phyloP scores from a whole-genome alignment of 1,140 invertebrate species.

The Onthophagus taurus region DNA sequence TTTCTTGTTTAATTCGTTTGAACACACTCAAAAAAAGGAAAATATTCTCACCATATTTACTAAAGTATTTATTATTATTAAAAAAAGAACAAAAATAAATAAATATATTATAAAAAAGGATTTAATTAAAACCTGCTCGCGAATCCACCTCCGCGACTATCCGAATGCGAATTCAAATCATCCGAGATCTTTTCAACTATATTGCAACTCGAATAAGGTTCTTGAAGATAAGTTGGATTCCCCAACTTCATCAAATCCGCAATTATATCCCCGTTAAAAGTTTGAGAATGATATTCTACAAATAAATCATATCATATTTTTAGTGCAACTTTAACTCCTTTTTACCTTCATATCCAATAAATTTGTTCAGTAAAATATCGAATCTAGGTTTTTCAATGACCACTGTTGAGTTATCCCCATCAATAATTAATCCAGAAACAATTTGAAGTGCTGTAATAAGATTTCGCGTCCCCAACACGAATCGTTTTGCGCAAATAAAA shows the following conservation, averaged over 20 bases:
- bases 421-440: constrained; percentile 30
- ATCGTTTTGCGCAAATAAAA: constrained; percentile 37
- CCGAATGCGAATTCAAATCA: constrained; percentile 48
- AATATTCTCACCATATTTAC: too few species aligned
- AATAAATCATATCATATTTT: constrained; percentile 14
- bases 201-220: constrained; percentile 48
- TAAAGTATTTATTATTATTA: too few species aligned
- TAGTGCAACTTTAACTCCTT: constrained; percentile 5
- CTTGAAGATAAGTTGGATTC: constrained; percentile 15
- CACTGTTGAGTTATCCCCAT: constrained; percentile 28
- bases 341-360: too few species aligned
- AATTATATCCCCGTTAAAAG: constrained; percentile 24
- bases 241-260: constrained; percentile 14
- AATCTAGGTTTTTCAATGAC: constrained; percentile 34
- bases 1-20: too few species aligned
- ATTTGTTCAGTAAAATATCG: neutral
- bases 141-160: constrained; percentile 53
- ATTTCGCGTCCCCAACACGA: constrained; percentile 37
- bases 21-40: too few species aligned
- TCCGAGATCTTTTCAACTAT: constrained; percentile 49
- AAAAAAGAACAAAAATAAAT: too few species aligned
- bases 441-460: constrained; percentile 34
- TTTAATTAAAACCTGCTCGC: constrained; percentile 51
- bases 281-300: constrained; percentile 27
- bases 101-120: too few species aligned